Conservation (phyloP, 2,888 invertebrate species). For the Coleophora flavipennella region DNA sequence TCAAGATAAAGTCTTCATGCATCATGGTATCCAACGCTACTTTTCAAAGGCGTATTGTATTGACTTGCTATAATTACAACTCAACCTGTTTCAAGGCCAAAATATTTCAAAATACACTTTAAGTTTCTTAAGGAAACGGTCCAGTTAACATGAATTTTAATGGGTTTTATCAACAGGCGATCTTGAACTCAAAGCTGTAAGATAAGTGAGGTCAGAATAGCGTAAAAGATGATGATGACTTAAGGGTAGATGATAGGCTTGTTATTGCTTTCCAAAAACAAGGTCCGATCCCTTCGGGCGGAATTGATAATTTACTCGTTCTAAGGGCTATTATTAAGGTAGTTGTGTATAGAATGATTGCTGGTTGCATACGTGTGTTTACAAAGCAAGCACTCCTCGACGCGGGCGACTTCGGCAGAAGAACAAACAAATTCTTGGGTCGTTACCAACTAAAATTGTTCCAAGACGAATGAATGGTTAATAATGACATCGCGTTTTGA, state of each 20-base stretch:
- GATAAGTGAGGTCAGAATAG: slow-evolving; percentile 27
- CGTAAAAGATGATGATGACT: slow-evolving; percentile 25
- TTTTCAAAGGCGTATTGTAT: no score
- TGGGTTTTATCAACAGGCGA: slow-evolving; percentile 15
- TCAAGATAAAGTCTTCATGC: no score
- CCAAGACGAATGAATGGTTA: slow-evolving; percentile 33
- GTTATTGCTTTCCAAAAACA: slow-evolving; percentile 48
- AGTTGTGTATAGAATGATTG: slow-evolving; percentile 60
- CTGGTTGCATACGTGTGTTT: slow-evolving; percentile 55
- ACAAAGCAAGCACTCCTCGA: slow-evolving; percentile 35
- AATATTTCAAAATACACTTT: slow-evolving; percentile 24
- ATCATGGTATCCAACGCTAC: no score
- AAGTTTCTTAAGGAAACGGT: slow-evolving; percentile 14
- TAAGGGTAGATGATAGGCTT: slow-evolving; percentile 47
- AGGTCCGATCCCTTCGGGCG: slow-evolving; percentile 53
- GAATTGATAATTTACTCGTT: slow-evolving; percentile 71
- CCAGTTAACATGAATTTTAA: slow-evolving; percentile 11
- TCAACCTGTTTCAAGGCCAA: slow-evolving; percentile 23
- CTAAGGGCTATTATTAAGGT: slow-evolving; percentile 67
- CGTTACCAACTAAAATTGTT: slow-evolving; percentile 63
- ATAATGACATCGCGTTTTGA: slow-evolving; percentile 48
- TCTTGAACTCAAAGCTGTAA: slow-evolving; percentile 20
- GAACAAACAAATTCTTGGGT: slow-evolving; percentile 69
- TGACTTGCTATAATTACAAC: no score
- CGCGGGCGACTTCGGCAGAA: slow-evolving; percentile 42